Conservation (phyloP, 2,888 invertebrate genomes). For the Imbricaverruca yamaguchii region DNA sequence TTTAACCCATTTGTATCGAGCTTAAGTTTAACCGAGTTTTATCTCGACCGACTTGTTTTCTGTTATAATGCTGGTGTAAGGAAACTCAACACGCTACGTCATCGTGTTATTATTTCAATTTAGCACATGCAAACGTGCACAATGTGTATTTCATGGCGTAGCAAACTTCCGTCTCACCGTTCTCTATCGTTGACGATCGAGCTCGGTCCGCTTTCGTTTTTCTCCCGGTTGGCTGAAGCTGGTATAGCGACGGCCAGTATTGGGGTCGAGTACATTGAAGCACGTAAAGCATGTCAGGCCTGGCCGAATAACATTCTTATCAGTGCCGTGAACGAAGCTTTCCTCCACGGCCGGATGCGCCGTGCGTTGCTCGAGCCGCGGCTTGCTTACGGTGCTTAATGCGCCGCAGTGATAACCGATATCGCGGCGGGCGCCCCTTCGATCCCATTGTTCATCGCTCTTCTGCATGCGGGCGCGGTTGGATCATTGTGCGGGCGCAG, state of each 20-base stretch:
- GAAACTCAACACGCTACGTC: no score
- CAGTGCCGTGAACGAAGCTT: neutral
- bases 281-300: neutral
- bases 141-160: no score
- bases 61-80: no score
- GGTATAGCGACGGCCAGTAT: neutral
- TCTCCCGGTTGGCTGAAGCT: neutral
- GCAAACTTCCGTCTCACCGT: no score
- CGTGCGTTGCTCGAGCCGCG: neutral
- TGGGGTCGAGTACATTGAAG: neutral
- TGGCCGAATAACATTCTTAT: neutral
- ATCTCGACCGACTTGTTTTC: no score
- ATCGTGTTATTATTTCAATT: no score
- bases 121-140: no score
- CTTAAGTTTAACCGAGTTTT: no score
- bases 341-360: neutral
- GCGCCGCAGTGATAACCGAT: neutral
- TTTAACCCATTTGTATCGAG: no score
- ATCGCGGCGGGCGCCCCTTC: neutral
- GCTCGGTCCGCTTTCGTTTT: neutral
- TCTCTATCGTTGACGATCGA: neutral
- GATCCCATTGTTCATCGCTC: neutral
- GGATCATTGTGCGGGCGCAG: no score
- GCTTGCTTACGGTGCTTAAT: neutral
- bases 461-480: no score